Conservation (phyloP, 1,140 invertebrate genomes). For the Elysia chlorotica region DNA sequence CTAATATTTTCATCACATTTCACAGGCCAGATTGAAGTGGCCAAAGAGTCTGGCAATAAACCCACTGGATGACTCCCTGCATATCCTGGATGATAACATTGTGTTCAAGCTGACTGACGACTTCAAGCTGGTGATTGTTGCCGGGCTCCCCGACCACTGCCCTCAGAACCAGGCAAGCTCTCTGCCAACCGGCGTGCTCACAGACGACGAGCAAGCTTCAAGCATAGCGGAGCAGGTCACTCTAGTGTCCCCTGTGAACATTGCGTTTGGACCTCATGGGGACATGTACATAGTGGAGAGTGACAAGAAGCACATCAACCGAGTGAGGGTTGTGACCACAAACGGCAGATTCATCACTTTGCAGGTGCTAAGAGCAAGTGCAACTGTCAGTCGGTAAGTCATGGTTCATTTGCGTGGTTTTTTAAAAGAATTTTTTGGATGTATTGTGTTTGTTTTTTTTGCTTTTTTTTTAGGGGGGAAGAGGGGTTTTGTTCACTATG, state of each 20-base stretch:
- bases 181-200: constrained; percentile 38
- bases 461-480: too few relatives aligned
- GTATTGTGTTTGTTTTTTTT: too few relatives aligned
- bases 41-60: constrained; percentile 92
- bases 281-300: constrained; percentile 93
- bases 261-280: constrained; percentile 90
- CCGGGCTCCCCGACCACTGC: constrained; percentile 89
- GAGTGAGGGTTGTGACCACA: constrained; percentile 86
- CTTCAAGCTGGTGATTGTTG: constrained; percentile 86
- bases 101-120: constrained; percentile 90
- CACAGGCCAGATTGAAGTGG: constrained; percentile 90
- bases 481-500: too few relatives aligned
- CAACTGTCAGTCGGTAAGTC: constrained; percentile 75
- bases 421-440: too few relatives aligned
- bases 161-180: constrained; percentile 68
- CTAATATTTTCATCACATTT: too few relatives aligned
- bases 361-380: constrained; percentile 95
- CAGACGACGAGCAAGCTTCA: constrained; percentile 53
- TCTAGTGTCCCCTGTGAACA: constrained; percentile 87
- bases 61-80: constrained; percentile 89
- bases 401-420: not conserved
- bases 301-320: constrained; percentile 86
- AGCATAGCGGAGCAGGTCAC: constrained; percentile 72
- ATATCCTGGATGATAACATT: constrained; percentile 96
- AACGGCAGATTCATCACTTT: constrained; percentile 89